Evolutionary conservation across 2,888 invertebrate species (phyloP).

Genomic region (Globia sparganii): DNA sequence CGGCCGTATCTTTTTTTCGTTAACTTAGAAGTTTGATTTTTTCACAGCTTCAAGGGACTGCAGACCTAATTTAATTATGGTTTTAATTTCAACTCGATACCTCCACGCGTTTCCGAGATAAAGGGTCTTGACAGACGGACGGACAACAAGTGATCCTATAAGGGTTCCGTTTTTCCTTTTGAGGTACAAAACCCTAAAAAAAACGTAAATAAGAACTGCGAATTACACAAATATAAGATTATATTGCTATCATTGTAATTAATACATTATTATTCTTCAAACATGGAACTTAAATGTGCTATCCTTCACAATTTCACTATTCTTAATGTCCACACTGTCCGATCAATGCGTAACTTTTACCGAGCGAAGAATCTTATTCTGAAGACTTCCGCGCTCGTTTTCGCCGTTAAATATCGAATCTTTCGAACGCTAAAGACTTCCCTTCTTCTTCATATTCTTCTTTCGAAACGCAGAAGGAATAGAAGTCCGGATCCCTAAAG

Average conservation of each 20-base stretch:
- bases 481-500: constrained; percentile 93
- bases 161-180: too few species aligned
- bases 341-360: constrained; percentile 64
- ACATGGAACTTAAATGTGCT: constrained; percentile 12
- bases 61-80: too few species aligned
- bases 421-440: constrained; percentile 88
- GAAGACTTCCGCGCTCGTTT: constrained; percentile 84
- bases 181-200: too few species aligned
- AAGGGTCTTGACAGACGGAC: too few species aligned
- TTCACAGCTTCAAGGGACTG: too few species aligned
- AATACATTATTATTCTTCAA: constrained; percentile 32
- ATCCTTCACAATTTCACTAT: constrained; percentile 54
- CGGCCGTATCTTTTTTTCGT: too few species aligned
- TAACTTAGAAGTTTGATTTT: too few species aligned
- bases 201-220: constrained; percentile 7
- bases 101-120: too few species aligned
- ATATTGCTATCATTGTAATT: constrained; percentile 46
- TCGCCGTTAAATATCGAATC: constrained; percentile 89
- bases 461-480: constrained; percentile 93
- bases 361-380: constrained; percentile 78
- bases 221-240: constrained; percentile 33
- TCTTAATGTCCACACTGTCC: constrained; percentile 51
- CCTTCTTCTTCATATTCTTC: constrained; percentile 98
- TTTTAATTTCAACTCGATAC: too few species aligned
- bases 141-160: too few species aligned